phyloP scores from a whole-genome alignment of 53 echinoderm and acorn worm species.

The Echinometra lucunter region DNA sequence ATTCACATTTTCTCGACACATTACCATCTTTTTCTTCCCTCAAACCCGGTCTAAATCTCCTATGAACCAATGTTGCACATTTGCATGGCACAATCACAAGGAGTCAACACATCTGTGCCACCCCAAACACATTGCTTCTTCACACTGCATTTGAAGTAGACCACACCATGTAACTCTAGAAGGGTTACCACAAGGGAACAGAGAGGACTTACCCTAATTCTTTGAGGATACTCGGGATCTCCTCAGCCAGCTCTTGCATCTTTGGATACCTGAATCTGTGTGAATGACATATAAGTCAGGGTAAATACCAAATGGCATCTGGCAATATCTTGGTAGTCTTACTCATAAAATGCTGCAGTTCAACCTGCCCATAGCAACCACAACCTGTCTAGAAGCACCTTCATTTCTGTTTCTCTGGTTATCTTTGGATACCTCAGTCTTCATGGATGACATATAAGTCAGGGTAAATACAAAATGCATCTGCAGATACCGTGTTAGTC shows the following conservation, averaged over 20 bases:
- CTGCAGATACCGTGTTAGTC: too few species aligned
- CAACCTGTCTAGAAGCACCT: too few species aligned
- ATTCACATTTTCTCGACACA: too few species aligned
- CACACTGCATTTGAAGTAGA: background rate
- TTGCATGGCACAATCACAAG: background rate
- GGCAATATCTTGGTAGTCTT: background rate
- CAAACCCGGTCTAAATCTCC: background rate
- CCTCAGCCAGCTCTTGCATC: slow-evolving; percentile 97
- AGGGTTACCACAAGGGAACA: background rate
- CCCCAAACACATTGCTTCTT: background rate
- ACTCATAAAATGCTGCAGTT: background rate
- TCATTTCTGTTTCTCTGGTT: too few species aligned
- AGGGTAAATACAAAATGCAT: too few species aligned
- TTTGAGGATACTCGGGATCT: slow-evolving; percentile 85
- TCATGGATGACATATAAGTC: too few species aligned
- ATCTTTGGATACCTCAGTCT: too few species aligned
- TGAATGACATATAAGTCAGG: background rate
- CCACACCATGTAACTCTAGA: background rate
- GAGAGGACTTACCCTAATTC: slow-evolving; percentile 90
- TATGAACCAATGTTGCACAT: background rate
- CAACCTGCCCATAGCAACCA: background rate
- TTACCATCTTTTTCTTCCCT: too few species aligned
- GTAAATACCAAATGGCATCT: background rate
- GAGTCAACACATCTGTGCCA: background rate
- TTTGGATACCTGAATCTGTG: slow-evolving; percentile 74